A percentile compares a stretch with the other conserved stretches of the same genome.
Conservation (phyloP, 1,140 invertebrate species). For the Drosophila biarmipes region DNA sequence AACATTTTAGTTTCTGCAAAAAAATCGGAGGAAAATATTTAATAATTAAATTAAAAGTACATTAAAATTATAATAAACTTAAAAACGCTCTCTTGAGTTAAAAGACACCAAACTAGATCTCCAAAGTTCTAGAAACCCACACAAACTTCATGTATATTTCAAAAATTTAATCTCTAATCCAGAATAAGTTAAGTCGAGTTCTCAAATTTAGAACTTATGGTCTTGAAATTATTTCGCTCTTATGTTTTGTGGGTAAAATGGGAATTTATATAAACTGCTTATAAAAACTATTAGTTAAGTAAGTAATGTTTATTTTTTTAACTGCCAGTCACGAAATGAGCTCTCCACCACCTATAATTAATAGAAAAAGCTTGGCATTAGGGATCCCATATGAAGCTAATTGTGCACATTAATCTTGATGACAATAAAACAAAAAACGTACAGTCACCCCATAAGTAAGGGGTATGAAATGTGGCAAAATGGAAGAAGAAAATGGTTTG, state of each 20-base stretch:
- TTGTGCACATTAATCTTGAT: constrained; percentile 5
- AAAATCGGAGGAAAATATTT: too few species aligned
- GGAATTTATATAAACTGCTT: background rate
- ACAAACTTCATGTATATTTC: too few species aligned
- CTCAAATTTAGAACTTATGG: too few species aligned
- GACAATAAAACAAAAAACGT: background rate
- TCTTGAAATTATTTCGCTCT: too few species aligned
- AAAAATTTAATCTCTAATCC: too few species aligned
- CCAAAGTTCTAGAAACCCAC: too few species aligned
- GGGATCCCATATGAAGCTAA: background rate
- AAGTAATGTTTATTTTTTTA: background rate
- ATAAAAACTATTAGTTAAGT: background rate
- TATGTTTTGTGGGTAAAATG: background rate
- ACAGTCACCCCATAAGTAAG: constrained; percentile 3
- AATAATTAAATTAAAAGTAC: too few species aligned
- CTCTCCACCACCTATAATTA: background rate
- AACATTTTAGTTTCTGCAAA: too few species aligned
- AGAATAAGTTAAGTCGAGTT: too few species aligned
- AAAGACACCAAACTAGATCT: too few species aligned
- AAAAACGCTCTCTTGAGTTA: too few species aligned
- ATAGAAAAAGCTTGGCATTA: background rate
- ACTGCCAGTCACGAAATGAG: background rate
- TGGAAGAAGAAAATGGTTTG: constrained; percentile 32
- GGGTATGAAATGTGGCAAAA: constrained; percentile 32
- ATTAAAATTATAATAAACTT: too few species aligned